phyloP scores from a whole-genome alignment of 2,888 invertebrate species.

The Ceratothoa steindachneri region DNA sequence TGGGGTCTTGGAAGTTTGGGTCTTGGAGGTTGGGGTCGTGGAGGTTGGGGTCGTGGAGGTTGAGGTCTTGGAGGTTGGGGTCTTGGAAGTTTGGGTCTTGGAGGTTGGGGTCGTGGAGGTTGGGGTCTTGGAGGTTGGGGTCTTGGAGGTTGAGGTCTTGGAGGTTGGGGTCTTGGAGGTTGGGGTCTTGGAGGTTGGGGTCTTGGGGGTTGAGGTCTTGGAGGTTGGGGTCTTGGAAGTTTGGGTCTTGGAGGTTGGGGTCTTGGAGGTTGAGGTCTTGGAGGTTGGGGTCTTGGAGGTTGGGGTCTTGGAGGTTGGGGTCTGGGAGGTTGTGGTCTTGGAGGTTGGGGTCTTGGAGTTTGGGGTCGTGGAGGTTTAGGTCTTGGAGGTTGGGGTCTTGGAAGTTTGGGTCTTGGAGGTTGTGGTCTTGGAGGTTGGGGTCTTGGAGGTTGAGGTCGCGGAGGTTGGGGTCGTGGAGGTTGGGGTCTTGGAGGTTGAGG shows the following conservation, averaged over 20 bases:
- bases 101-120: neutral
- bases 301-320: conserved; percentile 3
- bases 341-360: neutral
- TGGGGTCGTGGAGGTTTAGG: conserved; percentile 6
- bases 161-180: neutral
- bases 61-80: conserved; percentile 9
- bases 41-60: neutral
- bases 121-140: neutral
- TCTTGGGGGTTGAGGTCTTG: neutral
- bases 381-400: neutral
- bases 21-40: neutral
- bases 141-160: conserved; percentile 3
- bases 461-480: conserved; percentile 4
- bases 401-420: neutral
- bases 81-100: neutral
- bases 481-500: neutral
- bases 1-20: neutral
- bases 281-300: neutral
- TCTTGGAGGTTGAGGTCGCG: conserved; percentile 7
- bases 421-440: neutral
- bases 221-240: neutral
- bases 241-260: neutral
- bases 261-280: neutral
- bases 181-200: conserved; percentile 4
- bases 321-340: conserved; percentile 1